phyloP scores from a whole-genome alignment of 2,797 vertebrate species.

The Fundulus diaphanus region DNA sequence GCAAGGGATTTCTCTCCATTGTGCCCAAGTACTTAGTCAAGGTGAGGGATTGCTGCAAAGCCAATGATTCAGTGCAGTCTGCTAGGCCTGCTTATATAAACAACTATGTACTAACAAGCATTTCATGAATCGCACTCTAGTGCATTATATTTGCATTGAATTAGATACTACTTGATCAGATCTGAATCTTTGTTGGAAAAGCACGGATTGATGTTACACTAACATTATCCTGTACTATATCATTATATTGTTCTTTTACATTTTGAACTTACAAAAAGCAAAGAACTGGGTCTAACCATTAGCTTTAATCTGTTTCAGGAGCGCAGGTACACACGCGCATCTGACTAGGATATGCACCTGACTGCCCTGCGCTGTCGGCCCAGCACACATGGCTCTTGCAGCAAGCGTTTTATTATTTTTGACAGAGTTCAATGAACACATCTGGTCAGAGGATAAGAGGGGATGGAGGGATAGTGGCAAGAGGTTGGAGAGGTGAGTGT shows the following conservation, averaged over 20 bases:
- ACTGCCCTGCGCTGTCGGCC: constrained; percentile 38
- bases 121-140: too few relatives aligned
- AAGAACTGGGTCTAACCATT: background rate
- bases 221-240: background rate
- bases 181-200: too few relatives aligned
- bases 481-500: constrained; percentile 70
- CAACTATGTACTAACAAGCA: too few relatives aligned
- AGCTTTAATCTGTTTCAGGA: constrained; percentile 20
- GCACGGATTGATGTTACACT: background rate
- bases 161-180: too few relatives aligned
- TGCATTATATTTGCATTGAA: too few relatives aligned
- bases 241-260: background rate
- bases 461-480: constrained; percentile 69
- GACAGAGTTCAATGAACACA: constrained; percentile 89
- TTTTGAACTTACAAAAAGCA: background rate
- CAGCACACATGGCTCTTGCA: constrained; percentile 34
- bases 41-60: too few relatives aligned
- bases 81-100: too few relatives aligned
- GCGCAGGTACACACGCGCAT: constrained; percentile 6
- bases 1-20: too few relatives aligned
- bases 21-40: too few relatives aligned
- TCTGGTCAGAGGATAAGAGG: constrained; percentile 82
- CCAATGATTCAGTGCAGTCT: too few relatives aligned
- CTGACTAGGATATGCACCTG: constrained; percentile 16
- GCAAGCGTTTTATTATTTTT: constrained; percentile 85